These are phyloP conservation scores for Hydrozoanthus gracilis DNA, from an alignment of 92 coral and sea anemone genomes.

Conservation along the genomic window DNA sequence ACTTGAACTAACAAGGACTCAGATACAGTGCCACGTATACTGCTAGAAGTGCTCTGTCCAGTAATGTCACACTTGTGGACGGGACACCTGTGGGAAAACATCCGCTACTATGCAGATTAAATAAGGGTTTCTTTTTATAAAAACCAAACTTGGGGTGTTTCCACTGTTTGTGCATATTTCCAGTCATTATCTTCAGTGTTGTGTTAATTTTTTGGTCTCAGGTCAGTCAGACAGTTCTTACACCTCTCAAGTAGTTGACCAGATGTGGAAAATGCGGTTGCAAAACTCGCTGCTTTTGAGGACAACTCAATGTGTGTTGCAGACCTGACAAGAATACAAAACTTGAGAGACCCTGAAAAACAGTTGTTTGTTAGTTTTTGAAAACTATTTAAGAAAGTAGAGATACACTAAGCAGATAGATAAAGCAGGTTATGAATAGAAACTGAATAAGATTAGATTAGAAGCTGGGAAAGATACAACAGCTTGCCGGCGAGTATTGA, in stretches of 20 bases:
- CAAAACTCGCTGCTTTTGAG: no score
- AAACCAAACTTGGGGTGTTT: constrained; percentile 59
- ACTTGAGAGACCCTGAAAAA: no score
- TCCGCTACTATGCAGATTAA: constrained; percentile 7
- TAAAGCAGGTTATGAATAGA: no score
- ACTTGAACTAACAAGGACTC: constrained; percentile 39
- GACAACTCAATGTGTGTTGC: no score
- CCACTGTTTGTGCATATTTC: constrained; percentile 38
- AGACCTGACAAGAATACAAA: no score
- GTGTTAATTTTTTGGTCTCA: constrained; percentile 26
- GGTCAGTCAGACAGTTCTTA: constrained; percentile 45
- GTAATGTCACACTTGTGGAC: constrained; percentile 24
- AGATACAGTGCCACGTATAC: constrained; percentile 40
- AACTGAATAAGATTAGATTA: no score
- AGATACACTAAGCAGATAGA: no score
- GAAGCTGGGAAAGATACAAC: no score
- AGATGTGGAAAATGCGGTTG: neutral
- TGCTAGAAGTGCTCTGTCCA: constrained; percentile 49
- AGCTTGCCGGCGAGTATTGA: no score
- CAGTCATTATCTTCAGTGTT: constrained; percentile 45
- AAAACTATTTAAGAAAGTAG: no score
- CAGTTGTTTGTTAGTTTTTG: no score
- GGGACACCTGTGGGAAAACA: constrained; percentile 45
- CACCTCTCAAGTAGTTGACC: constrained; percentile 50
- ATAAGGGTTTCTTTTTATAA: constrained; percentile 37